Evolutionary conservation across 1,140 invertebrate species (phyloP).

Genomic region (Brachystomella parvula): DNA sequence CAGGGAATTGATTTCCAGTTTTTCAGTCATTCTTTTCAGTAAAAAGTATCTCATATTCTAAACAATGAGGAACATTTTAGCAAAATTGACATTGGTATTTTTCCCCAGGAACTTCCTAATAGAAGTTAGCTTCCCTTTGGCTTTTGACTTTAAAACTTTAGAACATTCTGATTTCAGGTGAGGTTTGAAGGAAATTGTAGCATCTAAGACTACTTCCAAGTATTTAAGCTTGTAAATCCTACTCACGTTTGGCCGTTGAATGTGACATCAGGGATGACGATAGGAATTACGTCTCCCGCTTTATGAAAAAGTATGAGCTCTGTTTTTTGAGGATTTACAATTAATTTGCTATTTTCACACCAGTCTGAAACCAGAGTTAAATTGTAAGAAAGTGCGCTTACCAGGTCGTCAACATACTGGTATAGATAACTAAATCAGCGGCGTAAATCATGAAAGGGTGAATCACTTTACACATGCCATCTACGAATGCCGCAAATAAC

Average conservation of each 20-base stretch:
- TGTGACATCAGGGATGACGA: neutral
- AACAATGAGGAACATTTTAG: neutral
- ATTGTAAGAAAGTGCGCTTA: neutral
- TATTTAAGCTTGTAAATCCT: neutral
- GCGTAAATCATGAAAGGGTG: neutral
- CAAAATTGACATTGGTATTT: neutral
- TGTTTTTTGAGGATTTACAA: constrained; percentile 13
- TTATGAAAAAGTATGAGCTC: constrained; percentile 16
- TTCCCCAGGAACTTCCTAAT: neutral
- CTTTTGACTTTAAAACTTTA: neutral
- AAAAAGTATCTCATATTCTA: no score
- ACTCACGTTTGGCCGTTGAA: neutral
- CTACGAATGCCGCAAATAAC: constrained; percentile 1
- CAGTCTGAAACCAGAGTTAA: neutral
- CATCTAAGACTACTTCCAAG: neutral
- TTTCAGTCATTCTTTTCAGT: no score
- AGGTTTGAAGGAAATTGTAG: neutral
- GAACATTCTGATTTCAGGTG: neutral
- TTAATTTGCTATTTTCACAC: constrained; percentile 2
- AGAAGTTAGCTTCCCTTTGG: neutral
- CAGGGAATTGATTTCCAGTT: no score
- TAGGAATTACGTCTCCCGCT: neutral
- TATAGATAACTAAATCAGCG: constrained; percentile 15
- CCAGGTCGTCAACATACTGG: neutral
- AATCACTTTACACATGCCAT: constrained; percentile 9